Evolutionary conservation across 92 coral and sea anemone genomes (phyloP), one percentile per base, ranked within the genome.

Genomic region (Bergia puertoricense): DNA sequence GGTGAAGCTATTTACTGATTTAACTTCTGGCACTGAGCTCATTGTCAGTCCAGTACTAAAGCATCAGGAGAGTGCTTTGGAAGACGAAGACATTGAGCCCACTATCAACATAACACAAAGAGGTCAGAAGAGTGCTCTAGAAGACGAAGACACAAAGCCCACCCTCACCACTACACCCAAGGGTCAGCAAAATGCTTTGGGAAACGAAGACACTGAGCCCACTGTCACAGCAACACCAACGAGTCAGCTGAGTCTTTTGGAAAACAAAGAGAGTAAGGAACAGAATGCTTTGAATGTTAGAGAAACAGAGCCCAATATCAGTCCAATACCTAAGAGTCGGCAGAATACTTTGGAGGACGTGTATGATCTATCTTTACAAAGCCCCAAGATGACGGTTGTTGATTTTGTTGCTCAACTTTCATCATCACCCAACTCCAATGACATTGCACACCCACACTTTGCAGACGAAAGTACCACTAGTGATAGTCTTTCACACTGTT

Each of bases 401-500:
- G 87, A 84, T 46, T 84, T 71, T 84, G 87, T 84, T 69, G 87
- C 79, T 46, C 87, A 84, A 37, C 42, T 67, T 46, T 65, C 86
- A 20, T 67, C 77, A 46, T 82, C 86, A 30, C 86, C 86, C 5
- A 84, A 71, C 87, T 36, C 68, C 79, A 84, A 77, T 46, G 87
- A 84, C 18, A 43, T 45, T 15, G 38, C 62, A 15, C 22, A 50
- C 20, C 66, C 41, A 38, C 85, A 38, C 23, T 43, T 20, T 56
- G 15, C 8, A 13, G 67, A 36, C 8, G 41, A 14, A 56, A 30
- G 46, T 57, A 13, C 11, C 13, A 30, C 22, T 14, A 42, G 50
- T 40, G 80, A 40, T 76, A 76, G 41, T 0, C 44, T 36, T 68
- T 8, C 23, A 8, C 68, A 72, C 59, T 8, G 44, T 66, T 23